A percentile compares a stretch with the other conserved stretches of the same genome.
Evolutionary conservation across 2,113 vertebrate species (phyloP).

Genomic region (Myanophis thanlyinensis): DNA sequence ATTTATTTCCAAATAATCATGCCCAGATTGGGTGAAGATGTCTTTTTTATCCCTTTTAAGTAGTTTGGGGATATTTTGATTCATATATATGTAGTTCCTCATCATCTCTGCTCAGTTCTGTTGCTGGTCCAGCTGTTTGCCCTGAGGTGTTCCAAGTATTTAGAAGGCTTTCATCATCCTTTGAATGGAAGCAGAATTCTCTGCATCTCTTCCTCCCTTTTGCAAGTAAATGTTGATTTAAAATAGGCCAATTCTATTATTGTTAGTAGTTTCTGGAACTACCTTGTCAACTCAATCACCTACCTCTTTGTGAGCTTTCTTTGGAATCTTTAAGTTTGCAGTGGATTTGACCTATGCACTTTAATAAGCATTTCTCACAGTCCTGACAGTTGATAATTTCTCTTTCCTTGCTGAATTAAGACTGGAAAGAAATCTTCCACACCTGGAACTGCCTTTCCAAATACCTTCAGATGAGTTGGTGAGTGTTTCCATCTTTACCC

Average conservation of each 20-base stretch:
- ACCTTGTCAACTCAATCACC: constrained; percentile 27
- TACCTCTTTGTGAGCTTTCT: background rate
- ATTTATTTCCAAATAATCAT: background rate
- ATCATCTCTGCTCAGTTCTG: background rate
- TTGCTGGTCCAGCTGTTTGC: background rate
- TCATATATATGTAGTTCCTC: background rate
- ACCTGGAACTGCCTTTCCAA: background rate
- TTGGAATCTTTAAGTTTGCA: constrained; percentile 19
- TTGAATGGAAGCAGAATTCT: constrained; percentile 6
- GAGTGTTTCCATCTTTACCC: background rate
- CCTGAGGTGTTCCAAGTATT: background rate
- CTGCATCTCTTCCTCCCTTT: constrained; percentile 13
- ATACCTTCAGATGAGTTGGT: background rate
- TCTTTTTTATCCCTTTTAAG: background rate
- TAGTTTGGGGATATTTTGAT: background rate
- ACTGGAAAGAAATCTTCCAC: background rate
- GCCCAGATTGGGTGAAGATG: background rate
- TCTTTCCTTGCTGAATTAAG: background rate
- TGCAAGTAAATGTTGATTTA: background rate
- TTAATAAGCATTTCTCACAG: background rate
- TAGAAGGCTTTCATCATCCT: background rate
- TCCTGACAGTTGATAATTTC: too few species aligned
- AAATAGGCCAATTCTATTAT: background rate
- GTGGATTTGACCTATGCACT: background rate
- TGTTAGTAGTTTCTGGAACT: background rate